phyloP scores from a whole-genome alignment of 1,140 invertebrate species.

The Chrysomallon squamiferum region DNA sequence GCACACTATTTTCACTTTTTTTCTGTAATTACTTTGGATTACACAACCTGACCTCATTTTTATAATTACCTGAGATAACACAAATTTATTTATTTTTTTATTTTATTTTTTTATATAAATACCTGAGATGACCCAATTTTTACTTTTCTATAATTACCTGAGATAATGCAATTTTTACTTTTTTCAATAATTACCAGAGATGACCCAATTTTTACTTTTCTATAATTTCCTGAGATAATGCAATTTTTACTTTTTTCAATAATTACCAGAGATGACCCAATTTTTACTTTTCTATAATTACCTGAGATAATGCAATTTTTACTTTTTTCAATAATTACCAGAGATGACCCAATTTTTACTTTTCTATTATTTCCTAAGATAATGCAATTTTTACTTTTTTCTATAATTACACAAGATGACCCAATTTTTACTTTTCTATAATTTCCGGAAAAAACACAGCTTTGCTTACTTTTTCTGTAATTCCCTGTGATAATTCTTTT shows the following conservation, averaged over 20 bases:
- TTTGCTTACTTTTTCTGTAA: constrained; percentile 74
- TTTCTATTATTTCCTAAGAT: constrained; percentile 36
- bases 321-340: constrained; percentile 71
- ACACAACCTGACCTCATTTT: too few species aligned
- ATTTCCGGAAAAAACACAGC: constrained; percentile 79
- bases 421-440: constrained; percentile 68
- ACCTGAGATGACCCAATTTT: too few species aligned
- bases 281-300: constrained; percentile 59
- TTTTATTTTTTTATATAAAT: too few species aligned
- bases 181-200: constrained; percentile 69
- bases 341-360: constrained; percentile 74
- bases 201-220: not conserved
- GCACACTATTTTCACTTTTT: too few species aligned
- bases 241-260: too few species aligned
- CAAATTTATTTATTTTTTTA: too few species aligned
- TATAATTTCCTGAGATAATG: constrained; percentile 73
- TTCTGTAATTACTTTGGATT: too few species aligned
- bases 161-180: too few species aligned
- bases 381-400: not conserved
- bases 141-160: not conserved
- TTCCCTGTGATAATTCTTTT: too few species aligned
- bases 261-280: not conserved
- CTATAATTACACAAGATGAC: constrained; percentile 69
- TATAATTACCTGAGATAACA: too few species aligned
- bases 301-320: constrained; percentile 71